phyloP scores from a whole-genome alignment of 2,888 invertebrate genomes.

The Drosophila koepferae region DNA sequence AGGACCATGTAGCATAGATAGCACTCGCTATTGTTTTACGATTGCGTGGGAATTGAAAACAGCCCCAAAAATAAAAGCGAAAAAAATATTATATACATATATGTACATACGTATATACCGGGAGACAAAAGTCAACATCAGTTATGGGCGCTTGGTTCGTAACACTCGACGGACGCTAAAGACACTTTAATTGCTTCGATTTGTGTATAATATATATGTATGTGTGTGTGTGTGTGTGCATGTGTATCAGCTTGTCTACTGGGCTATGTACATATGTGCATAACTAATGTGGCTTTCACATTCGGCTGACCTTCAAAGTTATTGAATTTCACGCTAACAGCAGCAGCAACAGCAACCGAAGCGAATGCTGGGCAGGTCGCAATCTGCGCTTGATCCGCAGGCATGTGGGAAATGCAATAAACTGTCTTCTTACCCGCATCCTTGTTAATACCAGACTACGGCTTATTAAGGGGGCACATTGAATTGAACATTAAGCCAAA shows the following conservation, averaged over 20 bases:
- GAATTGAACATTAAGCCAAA: neutral
- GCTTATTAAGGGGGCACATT: neutral
- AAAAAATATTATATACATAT: neutral
- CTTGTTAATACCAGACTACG: neutral
- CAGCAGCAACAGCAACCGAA: neutral
- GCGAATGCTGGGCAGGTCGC: neutral
- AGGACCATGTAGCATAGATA: constrained; percentile 62
- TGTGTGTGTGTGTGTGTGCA: constrained; percentile 9
- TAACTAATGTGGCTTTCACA: constrained; percentile 71
- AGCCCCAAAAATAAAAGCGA: constrained; percentile 24
- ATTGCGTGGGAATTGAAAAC: constrained; percentile 72
- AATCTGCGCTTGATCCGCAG: constrained; percentile 27
- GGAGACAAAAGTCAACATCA: constrained; percentile 52
- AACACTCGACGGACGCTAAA: constrained; percentile 66
- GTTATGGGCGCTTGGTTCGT: constrained; percentile 21
- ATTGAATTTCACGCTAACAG: constrained; percentile 59
- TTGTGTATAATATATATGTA: constrained; percentile 20
- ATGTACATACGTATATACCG: neutral
- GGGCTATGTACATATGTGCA: constrained; percentile 41
- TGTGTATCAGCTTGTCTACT: constrained; percentile 18
- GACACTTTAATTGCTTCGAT: constrained; percentile 76
- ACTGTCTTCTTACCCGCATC: constrained; percentile 11
- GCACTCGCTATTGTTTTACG: constrained; percentile 77
- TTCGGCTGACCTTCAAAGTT: constrained; percentile 68
- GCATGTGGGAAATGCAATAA: constrained; percentile 70